Base-by-base conservation (phyloP, 2,888 invertebrate genomes). In the Lepidochitona cinerea region DNA sequence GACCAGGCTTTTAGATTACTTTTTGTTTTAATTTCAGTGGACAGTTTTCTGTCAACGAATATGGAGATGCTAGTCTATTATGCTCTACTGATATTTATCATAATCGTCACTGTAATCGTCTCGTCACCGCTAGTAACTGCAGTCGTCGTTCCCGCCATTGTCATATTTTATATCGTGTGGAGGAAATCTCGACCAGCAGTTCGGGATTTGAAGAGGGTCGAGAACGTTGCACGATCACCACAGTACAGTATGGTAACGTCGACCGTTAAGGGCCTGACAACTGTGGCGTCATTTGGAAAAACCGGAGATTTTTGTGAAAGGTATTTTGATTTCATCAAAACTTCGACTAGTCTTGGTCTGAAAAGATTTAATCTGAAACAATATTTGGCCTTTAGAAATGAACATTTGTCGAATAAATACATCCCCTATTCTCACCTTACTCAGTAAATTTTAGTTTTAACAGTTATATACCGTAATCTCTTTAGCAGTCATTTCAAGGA, bases 261-360 rank as follows among this genome's bases (percentile, higher is more conserved):
- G 0, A 92, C 93, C 1, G 87, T 93, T 3, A 91, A 92, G 77
- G 93, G 93, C 37, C 84, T 93, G 18, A 87, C 90, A 66, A 92
- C 92, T 1, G 93, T 94, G 70, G 92, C 92, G 75, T 93, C 93
- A 2, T 93, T 92, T 84, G 91, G 90, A 26, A 93, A 92, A 75
- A 92, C 92, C 80, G 85, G 88, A n/a, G 89, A 91, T 18, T 66
- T 66, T 26, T n/a, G n/a, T n/a, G n/a, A n/a, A n/a, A n/a, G n/a
- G n/a, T n/a, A n/a, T n/a, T n/a, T n/a, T n/a, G n/a, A n/a, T n/a
- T n/a, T n/a, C n/a, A n/a, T n/a, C n/a, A n/a, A n/a, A n/a, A n/a
- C n/a, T n/a, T n/a, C n/a, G n/a, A n/a, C n/a, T n/a, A n/a, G n/a
- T n/a, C n/a, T n/a, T n/a, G n/a, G n/a, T n/a, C n/a, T n/a, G n/a